These are phyloP conservation scores for Eulithis testata DNA, from an alignment of 2,888 invertebrate genomes.

Conservation along the genomic window DNA sequence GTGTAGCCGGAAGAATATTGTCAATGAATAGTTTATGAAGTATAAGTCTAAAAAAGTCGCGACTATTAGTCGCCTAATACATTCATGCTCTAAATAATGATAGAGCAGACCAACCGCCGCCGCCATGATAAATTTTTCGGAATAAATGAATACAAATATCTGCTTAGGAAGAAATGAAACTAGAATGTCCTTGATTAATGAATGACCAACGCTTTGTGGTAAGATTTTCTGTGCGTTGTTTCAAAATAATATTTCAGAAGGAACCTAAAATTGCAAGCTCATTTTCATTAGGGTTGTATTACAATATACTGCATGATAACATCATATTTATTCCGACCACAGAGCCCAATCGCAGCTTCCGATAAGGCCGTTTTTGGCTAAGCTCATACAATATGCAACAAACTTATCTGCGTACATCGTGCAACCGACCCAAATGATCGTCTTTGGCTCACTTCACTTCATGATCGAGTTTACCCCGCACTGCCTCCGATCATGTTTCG, in stretches of 20 bases:
- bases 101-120: too few relatives aligned
- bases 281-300: conserved; percentile 10
- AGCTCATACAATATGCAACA: conserved; percentile 39
- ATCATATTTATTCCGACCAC: conserved; percentile 24
- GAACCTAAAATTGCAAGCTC: conserved; percentile 6
- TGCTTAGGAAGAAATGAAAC: too few relatives aligned
- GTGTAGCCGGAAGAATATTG: background rate
- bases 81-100: too few relatives aligned
- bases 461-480: conserved; percentile 28
- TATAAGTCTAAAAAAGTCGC: too few relatives aligned
- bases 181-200: too few relatives aligned
- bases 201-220: too few relatives aligned
- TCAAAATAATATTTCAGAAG: background rate
- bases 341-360: conserved; percentile 13
- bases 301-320: conserved; percentile 11
- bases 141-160: too few relatives aligned
- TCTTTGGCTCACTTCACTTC: conserved; percentile 25
- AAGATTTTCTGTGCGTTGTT: background rate
- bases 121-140: too few relatives aligned
- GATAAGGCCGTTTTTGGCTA: conserved; percentile 29
- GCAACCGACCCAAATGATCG: conserved; percentile 26
- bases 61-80: too few relatives aligned
- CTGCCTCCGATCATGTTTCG: conserved; percentile 27
- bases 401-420: conserved; percentile 29
- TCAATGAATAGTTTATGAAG: too few relatives aligned